phyloP scores from a whole-genome alignment of 2,888 invertebrate genomes.

The Proisotoma minuta region DNA sequence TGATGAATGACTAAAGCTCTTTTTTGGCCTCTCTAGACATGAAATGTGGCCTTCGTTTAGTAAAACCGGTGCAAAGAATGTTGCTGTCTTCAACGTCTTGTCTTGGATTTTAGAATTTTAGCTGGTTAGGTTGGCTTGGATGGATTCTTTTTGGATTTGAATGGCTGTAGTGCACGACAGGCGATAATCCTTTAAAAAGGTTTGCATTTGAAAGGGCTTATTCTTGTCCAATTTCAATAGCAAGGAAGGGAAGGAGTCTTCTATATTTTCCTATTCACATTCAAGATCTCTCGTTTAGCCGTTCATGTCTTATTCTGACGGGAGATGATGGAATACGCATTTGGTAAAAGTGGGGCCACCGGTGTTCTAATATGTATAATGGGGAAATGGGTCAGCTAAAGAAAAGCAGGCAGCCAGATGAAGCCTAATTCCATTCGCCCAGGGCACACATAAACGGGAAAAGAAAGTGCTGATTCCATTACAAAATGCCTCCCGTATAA shows the following conservation, averaged over 20 bases:
- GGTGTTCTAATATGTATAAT: background rate
- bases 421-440: background rate
- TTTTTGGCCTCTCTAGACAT: no score
- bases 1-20: no score
- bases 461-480: background rate
- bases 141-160: background rate
- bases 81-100: no score
- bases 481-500: background rate
- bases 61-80: no score
- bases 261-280: background rate
- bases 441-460: background rate
- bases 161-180: background rate
- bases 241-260: background rate
- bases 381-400: constrained; percentile 1
- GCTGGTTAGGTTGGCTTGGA: background rate
- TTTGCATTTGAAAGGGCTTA: constrained; percentile 5
- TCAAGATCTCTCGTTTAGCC: background rate
- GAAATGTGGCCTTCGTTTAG: no score
- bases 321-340: background rate
- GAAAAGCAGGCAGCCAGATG: background rate
- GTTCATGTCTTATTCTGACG: background rate
- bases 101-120: no score
- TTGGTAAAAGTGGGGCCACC: background rate
- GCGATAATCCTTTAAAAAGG: constrained; percentile 3
- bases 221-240: constrained; percentile 3